Evolutionary conservation across 2,113 vertebrate species (phyloP), one percentile per base, ranked within the genome.

Genomic region (Haemorhous mexicanus): DNA sequence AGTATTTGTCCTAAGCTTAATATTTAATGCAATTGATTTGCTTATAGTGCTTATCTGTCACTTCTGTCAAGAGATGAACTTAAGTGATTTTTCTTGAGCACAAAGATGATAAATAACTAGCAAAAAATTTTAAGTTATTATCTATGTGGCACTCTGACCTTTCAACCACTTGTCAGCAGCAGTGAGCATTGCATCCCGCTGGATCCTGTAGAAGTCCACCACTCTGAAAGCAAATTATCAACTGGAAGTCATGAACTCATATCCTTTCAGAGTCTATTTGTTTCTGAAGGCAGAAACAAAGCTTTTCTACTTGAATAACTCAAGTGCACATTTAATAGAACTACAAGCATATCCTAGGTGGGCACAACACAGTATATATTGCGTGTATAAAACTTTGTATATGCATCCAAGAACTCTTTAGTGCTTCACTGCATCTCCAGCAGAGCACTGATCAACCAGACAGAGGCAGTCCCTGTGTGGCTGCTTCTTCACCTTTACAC

Each of bases 101-200:
- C 26, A 41, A 92, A 72, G 37, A 81, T 55, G 73, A 84, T 43
- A 70, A 93, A 84, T 15, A 84, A 49, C 52, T 59, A 62, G 47
- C 5, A 86, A 74, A 89, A 69, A 61, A 62, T 7, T 2, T 6
- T 43, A 59, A 77, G 37, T 84, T 39, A 81, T 72, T 92, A 81
- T 55, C 33, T 84, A 35, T 53, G 68, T 76, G 67, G 76, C 63
- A 77, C n/a, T 82, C 30, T 96, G 84, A 99, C 99, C 99, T 98
- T 97, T 98, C 76, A 99, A 97, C 99, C 99, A 99, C 92, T 97
- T 99, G 72, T 99, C 97, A 96, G 99, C 99, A 72, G 99, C 98
- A 82, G 76, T n/a, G 75, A 99, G 80, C 97, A 99, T 98, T 16
- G 98, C 98, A 52, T 99, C 97, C 30, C 98, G 97, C 94, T 99